phyloP scores from a whole-genome alignment of 2,888 invertebrate genomes.

The Pyrrhosoma nymphula region DNA sequence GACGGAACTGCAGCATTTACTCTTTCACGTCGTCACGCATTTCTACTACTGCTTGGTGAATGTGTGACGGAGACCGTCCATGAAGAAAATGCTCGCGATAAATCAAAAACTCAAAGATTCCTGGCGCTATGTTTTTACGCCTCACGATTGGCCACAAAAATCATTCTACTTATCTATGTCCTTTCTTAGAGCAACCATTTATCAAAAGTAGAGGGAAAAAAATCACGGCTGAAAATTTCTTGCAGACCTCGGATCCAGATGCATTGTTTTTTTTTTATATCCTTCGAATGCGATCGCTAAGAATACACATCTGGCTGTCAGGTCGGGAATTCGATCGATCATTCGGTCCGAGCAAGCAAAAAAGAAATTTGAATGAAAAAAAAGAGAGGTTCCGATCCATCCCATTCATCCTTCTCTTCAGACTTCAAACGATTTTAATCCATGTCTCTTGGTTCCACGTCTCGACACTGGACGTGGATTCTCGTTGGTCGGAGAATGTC shows the following conservation, averaged over 20 bases:
- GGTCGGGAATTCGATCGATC: background rate
- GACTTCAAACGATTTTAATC: slow-evolving; percentile 2
- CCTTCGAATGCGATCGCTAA: background rate
- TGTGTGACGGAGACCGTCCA: background rate
- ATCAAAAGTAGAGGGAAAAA: background rate
- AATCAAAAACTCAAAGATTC: background rate
- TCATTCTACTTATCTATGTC: background rate
- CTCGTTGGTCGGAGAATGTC: background rate
- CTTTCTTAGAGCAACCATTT: background rate
- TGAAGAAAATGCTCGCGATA: background rate
- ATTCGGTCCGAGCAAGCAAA: background rate
- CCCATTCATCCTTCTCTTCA: background rate
- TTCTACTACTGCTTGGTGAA: background rate
- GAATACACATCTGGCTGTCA: background rate
- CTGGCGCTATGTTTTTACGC: background rate
- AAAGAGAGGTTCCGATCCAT: background rate
- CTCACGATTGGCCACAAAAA: background rate
- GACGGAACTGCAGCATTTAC: no score
- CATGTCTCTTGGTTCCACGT: background rate
- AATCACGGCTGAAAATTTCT: background rate
- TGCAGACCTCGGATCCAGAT: background rate
- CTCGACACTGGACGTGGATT: background rate
- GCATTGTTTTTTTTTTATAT: background rate
- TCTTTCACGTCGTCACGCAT: no score
- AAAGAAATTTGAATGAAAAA: background rate